Conservation (phyloP, 2,888 invertebrate species). For the Philereme vetulata region DNA sequence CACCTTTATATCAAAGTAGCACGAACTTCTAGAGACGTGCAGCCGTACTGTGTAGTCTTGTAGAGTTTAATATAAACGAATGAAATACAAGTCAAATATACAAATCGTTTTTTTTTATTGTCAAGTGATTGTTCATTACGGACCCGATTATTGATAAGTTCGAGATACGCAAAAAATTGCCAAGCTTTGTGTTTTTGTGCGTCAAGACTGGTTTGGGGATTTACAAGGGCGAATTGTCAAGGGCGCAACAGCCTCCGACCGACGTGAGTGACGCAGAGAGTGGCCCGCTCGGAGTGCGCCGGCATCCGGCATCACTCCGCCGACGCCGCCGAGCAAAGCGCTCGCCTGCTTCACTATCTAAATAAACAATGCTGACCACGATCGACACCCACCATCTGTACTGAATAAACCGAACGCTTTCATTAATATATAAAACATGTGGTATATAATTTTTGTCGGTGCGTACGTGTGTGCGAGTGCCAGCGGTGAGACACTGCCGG, state of each 20-base stretch:
- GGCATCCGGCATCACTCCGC: conserved; percentile 51
- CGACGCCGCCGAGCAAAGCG: conserved; percentile 57
- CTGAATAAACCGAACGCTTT: conserved; percentile 49
- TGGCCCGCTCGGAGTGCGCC: conserved; percentile 39
- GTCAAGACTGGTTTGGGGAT: conserved; percentile 24
- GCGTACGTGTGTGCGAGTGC: conserved; percentile 47
- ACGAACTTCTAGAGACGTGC: conserved; percentile 13
- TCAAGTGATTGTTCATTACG: not conserved
- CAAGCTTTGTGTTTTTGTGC: conserved; percentile 13
- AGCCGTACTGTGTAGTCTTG: not conserved
- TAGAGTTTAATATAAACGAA: not conserved
- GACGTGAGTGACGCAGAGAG: conserved; percentile 40
- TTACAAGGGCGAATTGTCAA: conserved; percentile 49
- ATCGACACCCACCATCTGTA: conserved; percentile 68
- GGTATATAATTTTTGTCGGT: conserved; percentile 54
- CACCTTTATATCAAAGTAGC: conserved; percentile 53
- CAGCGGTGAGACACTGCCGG: conserved; percentile 42
- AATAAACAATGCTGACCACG: conserved; percentile 66
- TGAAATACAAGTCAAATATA: not conserved
- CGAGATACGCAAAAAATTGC: conserved; percentile 6
- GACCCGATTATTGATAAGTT: conserved; percentile 4
- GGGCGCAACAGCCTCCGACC: conserved; percentile 72
- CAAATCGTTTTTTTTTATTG: not conserved
- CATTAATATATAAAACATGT: conserved; percentile 54
- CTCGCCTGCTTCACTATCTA: conserved; percentile 52